A percentile compares a stretch with the other conserved stretches of the same genome.
Conservation (phyloP, 2,888 invertebrate genomes). For the Leucophenga maculata region DNA sequence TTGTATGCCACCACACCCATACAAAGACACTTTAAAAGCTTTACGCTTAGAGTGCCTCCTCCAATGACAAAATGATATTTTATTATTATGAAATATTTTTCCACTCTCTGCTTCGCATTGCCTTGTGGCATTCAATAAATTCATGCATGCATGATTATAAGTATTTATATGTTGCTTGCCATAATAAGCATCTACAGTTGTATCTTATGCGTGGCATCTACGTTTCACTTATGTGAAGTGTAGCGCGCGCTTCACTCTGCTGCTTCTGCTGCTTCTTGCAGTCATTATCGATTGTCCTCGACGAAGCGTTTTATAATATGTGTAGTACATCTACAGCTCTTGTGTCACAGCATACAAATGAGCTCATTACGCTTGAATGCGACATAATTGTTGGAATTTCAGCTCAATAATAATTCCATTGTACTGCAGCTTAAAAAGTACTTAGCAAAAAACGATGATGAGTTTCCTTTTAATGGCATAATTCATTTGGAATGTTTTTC, state of each 20-base stretch:
- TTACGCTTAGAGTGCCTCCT: not conserved
- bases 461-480: not conserved
- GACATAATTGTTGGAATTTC: slow-evolving; percentile 3
- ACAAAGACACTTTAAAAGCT: not conserved
- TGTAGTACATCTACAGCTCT: not conserved
- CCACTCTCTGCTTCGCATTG: not conserved
- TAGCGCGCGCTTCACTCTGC: no score
- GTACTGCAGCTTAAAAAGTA: slow-evolving; percentile 13
- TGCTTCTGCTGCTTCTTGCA: no score
- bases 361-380: slow-evolving; percentile 10
- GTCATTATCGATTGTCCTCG: not conserved
- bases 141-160: slow-evolving; percentile 7
- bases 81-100: slow-evolving; percentile 8
- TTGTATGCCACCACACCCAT: not conserved
- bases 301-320: not conserved
- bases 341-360: not conserved
- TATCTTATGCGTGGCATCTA: not conserved
- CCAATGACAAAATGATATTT: slow-evolving; percentile 23
- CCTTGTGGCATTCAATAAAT: not conserved
- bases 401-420: slow-evolving; percentile 6
- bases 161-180: not conserved
- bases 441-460: not conserved
- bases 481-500: no score
- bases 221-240: not conserved
- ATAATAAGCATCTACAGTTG: not conserved